Evolutionary conservation across 64 coral and sea anemone species (phyloP).

Genomic region (Porites australiensis): DNA sequence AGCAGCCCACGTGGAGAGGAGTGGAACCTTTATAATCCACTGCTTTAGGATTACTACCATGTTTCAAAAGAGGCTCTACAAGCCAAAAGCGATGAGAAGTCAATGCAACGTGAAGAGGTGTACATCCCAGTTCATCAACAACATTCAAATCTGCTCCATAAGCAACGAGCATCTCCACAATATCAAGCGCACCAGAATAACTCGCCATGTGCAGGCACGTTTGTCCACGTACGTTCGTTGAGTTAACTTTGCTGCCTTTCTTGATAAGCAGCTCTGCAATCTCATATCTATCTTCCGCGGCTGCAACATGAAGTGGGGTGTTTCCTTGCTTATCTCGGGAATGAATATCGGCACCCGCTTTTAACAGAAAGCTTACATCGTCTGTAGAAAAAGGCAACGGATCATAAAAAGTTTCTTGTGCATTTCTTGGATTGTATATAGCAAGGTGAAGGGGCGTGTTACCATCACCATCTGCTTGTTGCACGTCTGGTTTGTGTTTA

Average conservation of each 20-base stretch:
- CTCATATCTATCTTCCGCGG: neutral
- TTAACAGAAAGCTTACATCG: neutral
- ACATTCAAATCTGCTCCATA: neutral
- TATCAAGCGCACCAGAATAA: neutral
- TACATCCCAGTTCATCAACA: conserved; percentile 21
- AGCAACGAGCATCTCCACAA: neutral
- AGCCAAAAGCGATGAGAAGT: neutral
- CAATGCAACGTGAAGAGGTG: neutral
- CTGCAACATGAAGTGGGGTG: conserved; percentile 42
- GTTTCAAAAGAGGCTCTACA: neutral
- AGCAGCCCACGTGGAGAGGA: conserved; percentile 9
- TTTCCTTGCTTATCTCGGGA: conserved; percentile 17
- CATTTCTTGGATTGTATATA: neutral
- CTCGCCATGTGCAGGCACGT: conserved; percentile 10
- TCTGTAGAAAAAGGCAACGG: no score
- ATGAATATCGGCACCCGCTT: conserved; percentile 32
- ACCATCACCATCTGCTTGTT: neutral
- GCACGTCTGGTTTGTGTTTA: neutral
- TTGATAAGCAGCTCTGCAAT: neutral
- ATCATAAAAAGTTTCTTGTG: no score
- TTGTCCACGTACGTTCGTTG: neutral
- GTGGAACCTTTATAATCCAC: conserved; percentile 18
- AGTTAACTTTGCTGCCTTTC: conserved; percentile 35
- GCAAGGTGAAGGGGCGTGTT: neutral
- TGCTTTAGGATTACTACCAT: neutral